Conservation (phyloP, 2,888 invertebrate genomes). For the Oxycera nigricornis region DNA sequence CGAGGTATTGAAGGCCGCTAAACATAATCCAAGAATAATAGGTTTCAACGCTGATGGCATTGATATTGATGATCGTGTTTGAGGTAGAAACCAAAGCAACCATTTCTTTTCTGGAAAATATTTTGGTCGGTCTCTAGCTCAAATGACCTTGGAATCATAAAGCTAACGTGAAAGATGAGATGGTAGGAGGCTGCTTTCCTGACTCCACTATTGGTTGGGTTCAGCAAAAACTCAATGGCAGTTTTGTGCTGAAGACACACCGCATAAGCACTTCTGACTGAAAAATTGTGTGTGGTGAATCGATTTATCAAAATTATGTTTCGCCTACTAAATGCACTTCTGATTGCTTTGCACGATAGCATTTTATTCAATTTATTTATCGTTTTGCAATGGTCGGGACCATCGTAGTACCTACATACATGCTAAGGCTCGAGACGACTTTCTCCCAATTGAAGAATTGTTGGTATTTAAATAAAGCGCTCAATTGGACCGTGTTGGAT, state of each 20-base stretch:
- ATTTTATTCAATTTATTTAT: neutral
- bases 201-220: no score
- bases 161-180: neutral
- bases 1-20: neutral
- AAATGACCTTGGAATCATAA: slow-evolving; percentile 16
- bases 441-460: neutral
- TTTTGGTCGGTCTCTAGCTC: neutral
- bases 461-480: slow-evolving; percentile 11
- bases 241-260: neutral
- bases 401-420: neutral
- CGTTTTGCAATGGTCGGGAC: neutral
- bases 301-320: neutral
- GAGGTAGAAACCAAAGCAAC: neutral
- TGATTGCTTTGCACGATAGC: neutral
- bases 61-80: no score
- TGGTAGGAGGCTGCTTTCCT: neutral
- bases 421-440: neutral
- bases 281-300: no score
- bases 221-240: neutral
- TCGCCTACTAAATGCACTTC: neutral
- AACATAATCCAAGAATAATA: no score
- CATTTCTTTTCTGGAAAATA: neutral
- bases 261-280: no score
- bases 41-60: no score
- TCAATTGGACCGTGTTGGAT: no score